phyloP scores from a whole-genome alignment of 2,113 vertebrate species.

The Rhineura floridana region DNA sequence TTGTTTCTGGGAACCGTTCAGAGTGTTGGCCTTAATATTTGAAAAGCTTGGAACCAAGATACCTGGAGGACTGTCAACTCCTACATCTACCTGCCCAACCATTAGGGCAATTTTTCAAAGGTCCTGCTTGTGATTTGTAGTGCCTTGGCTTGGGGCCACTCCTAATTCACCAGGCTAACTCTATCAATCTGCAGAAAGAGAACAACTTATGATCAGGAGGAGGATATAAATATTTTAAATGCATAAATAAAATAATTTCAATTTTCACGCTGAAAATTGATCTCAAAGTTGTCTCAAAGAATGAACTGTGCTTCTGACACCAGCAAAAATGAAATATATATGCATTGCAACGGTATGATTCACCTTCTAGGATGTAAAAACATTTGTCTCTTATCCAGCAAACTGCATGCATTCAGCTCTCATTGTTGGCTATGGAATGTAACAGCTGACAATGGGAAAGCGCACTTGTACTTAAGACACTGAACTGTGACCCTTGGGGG shows the following conservation, averaged over 20 bases:
- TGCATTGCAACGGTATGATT: neutral
- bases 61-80: neutral
- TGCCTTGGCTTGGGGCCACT: neutral
- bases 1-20: neutral
- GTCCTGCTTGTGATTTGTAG: neutral
- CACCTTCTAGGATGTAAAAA: neutral
- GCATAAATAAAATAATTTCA: neutral
- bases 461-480: too few species aligned
- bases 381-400: neutral
- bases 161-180: neutral
- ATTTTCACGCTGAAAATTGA: neutral
- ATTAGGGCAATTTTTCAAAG: neutral
- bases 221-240: neutral
- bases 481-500: neutral
- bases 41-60: too few species aligned
- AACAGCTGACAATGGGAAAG: neutral
- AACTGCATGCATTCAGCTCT: neutral
- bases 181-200: neutral
- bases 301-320: neutral
- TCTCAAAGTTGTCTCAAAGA: neutral
- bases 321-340: neutral
- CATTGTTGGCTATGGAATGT: neutral
- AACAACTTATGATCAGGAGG: neutral
- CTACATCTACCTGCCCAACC: neutral
- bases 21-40: neutral